Conservation (phyloP, 2,113 vertebrate genomes). For the Dicerorhinus sumatrensis region DNA sequence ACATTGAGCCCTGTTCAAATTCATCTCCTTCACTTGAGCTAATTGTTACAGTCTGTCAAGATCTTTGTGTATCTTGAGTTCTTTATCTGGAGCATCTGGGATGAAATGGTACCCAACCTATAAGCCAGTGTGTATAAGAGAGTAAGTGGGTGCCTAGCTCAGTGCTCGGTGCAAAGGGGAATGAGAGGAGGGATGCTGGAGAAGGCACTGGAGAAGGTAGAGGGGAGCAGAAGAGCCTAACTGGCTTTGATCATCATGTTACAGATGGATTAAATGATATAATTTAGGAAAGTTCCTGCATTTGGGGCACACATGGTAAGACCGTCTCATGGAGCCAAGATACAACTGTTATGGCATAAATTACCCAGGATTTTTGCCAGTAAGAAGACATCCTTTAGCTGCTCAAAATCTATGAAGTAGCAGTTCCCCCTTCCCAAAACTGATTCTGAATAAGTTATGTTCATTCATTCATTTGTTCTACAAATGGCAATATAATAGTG, state of each 20-base stretch:
- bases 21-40: not conserved
- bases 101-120: not conserved
- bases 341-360: not conserved
- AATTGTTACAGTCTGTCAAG: not conserved
- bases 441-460: not conserved
- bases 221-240: not conserved
- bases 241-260: not conserved
- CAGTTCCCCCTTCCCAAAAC: not conserved
- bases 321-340: not conserved
- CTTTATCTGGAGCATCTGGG: not conserved
- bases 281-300: not conserved
- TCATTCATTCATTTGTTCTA: not conserved
- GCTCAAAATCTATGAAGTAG: not conserved
- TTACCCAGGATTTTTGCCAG: not conserved
- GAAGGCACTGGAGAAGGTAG: not conserved
- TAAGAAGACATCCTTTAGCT: not conserved
- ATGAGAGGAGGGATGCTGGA: rapidly evolving
- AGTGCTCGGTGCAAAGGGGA: not conserved
- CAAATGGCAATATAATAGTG: not conserved
- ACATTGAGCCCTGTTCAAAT: not conserved
- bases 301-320: not conserved
- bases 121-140: not conserved
- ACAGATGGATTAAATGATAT: not conserved
- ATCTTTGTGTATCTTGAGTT: not conserved
- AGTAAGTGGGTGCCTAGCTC: not conserved